Evolutionary conservation across 2,888 invertebrate genomes (phyloP).

Genomic region (Imbricaverruca yamaguchii): DNA sequence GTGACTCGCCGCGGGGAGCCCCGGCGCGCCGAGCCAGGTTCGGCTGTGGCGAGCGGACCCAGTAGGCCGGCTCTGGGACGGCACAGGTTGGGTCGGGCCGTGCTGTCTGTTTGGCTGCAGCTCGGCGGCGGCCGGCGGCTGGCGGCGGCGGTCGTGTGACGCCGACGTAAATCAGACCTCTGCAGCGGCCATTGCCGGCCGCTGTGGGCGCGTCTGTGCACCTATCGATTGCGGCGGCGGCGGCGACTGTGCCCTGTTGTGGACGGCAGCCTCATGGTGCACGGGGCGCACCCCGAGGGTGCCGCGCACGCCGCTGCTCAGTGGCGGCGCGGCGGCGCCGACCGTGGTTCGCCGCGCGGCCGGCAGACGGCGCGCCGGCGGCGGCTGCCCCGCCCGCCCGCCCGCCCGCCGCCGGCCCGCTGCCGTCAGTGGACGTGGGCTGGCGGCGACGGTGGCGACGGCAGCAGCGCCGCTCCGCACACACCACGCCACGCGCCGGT

Average conservation of each 20-base stretch:
- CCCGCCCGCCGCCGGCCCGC: constrained; percentile 27
- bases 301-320: constrained; percentile 21
- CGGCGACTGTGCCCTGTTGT: background rate
- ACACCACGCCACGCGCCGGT: constrained; percentile 24
- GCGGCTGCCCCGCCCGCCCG: constrained; percentile 22
- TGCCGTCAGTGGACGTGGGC: constrained; percentile 29
- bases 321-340: background rate
- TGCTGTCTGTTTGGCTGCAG: no score
- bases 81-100: no score
- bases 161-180: no score
- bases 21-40: no score
- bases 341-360: constrained; percentile 27
- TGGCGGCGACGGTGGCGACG: constrained; percentile 28
- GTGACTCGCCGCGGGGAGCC: no score
- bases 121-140: no score
- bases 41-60: no score
- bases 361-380: constrained; percentile 22
- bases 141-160: no score
- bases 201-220: background rate
- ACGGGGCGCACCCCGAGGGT: background rate
- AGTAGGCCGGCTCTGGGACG: no score
- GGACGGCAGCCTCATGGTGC: no score
- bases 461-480: background rate
- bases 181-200: no score
- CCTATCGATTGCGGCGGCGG: background rate